Conservation (phyloP, 1,140 invertebrate species). For the Agrilus planipennis region DNA sequence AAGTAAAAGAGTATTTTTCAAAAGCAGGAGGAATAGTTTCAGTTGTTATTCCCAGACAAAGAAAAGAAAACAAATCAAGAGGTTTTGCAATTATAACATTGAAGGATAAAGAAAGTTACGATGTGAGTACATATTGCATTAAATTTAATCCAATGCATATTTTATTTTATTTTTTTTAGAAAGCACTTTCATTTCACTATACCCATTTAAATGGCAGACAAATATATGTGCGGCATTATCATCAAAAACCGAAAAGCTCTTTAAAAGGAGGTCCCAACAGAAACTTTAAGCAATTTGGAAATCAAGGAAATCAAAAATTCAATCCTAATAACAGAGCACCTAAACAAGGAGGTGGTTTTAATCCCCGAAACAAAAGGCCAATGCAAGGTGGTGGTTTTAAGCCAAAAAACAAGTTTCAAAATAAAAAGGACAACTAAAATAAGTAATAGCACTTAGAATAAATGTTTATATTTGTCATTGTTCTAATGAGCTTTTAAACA, state of each 20-base stretch:
- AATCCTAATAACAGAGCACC: constrained; percentile 35
- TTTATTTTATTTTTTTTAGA: constrained; percentile 31
- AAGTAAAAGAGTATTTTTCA: constrained; percentile 37
- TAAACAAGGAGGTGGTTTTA: constrained; percentile 31
- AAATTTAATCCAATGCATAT: neutral
- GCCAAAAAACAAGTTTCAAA: too few species aligned
- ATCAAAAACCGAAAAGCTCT: constrained; percentile 29
- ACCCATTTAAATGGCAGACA: constrained; percentile 32
- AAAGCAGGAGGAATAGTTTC: constrained; percentile 32
- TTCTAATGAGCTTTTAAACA: too few species aligned
- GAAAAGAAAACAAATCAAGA: constrained; percentile 27
- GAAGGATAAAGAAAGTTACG: constrained; percentile 31
- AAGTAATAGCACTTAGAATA: too few species aligned
- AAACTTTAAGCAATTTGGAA: constrained; percentile 26
- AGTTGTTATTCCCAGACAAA: constrained; percentile 33
- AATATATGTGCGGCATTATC: constrained; percentile 39
- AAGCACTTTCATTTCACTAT: constrained; percentile 37
- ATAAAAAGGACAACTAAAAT: too few species aligned
- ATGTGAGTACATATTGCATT: constrained; percentile 28
- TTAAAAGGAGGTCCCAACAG: constrained; percentile 32
- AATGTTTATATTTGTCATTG: too few species aligned
- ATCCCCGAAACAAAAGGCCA: constrained; percentile 30
- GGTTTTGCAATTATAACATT: constrained; percentile 39
- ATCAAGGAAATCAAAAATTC: constrained; percentile 36
- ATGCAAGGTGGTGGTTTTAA: constrained; percentile 25